Evolutionary conservation across 2,888 invertebrate genomes (phyloP).

Genomic region (Aleiodes alternator): DNA sequence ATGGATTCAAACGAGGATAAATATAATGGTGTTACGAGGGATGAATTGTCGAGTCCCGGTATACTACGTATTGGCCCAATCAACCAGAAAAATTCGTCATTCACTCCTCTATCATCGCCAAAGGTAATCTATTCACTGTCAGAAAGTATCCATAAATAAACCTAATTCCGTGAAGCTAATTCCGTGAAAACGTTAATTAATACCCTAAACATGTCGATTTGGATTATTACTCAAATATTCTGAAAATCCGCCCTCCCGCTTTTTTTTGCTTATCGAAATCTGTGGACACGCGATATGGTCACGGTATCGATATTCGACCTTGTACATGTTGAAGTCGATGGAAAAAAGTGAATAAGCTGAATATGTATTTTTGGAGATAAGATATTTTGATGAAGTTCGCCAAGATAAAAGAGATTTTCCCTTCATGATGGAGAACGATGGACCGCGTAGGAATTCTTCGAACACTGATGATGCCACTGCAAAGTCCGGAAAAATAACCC

Average conservation of each 20-base stretch:
- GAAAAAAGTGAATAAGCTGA: too few relatives aligned
- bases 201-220: background rate
- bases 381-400: too few relatives aligned
- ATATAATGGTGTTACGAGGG: constrained; percentile 6
- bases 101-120: constrained; percentile 5
- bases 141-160: background rate
- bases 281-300: constrained; percentile 5
- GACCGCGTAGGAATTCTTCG: too few relatives aligned
- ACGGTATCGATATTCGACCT: background rate
- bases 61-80: background rate
- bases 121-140: constrained; percentile 9
- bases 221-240: background rate
- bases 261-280: background rate
- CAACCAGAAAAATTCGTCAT: constrained; percentile 2
- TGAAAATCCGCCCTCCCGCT: background rate
- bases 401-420: too few relatives aligned
- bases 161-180: constrained; percentile 5
- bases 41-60: constrained; percentile 4
- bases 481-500: too few relatives aligned
- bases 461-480: too few relatives aligned
- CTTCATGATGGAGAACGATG: too few relatives aligned
- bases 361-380: too few relatives aligned
- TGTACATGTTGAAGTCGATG: background rate
- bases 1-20: constrained; percentile 5
- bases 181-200: background rate